Evolutionary conservation across 2,888 invertebrate genomes (phyloP).

Genomic region (Caenorhabditis virilis): DNA sequence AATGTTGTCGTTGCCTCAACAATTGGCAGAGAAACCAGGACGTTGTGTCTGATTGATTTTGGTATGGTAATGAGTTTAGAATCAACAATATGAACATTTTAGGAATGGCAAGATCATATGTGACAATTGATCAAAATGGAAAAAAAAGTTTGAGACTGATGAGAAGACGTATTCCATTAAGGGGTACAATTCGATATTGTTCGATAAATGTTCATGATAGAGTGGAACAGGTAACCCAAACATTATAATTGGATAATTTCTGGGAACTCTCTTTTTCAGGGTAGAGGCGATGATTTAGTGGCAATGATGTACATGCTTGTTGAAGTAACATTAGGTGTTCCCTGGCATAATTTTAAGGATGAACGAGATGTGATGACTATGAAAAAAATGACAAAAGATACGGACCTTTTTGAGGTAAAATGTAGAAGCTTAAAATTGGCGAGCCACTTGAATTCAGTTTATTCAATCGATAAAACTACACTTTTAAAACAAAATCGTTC

Average conservation of each 20-base stretch:
- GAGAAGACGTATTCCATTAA: constrained; percentile 22
- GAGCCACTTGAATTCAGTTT: too few species aligned
- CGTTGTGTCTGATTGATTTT: constrained; percentile 28
- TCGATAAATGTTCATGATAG: constrained; percentile 38
- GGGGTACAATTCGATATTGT: constrained; percentile 36
- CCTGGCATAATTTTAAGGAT: constrained; percentile 29
- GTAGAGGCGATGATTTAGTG: constrained; percentile 27
- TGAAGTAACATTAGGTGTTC: constrained; percentile 25
- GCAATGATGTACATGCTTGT: constrained; percentile 34
- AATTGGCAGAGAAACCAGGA: constrained; percentile 15
- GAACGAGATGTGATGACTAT: constrained; percentile 27
- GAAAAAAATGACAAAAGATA: constrained; percentile 29
- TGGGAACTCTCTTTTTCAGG: too few species aligned
- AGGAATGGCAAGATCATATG: constrained; percentile 35
- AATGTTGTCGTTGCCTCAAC: constrained; percentile 29
- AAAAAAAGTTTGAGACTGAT: constrained; percentile 18
- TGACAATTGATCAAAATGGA: constrained; percentile 16
- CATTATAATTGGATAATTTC: too few species aligned
- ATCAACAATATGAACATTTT: too few species aligned
- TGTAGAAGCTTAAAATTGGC: background rate
- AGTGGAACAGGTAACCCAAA: too few species aligned
- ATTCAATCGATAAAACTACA: too few species aligned
- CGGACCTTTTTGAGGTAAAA: constrained; percentile 21
- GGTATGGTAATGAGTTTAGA: too few species aligned
- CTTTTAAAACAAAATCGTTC: too few species aligned